Percentiles rank a stretch among this genome's conserved stretches.
phyloP scores from a whole-genome alignment of 2,888 invertebrate genomes.

The Patella pellucida region DNA sequence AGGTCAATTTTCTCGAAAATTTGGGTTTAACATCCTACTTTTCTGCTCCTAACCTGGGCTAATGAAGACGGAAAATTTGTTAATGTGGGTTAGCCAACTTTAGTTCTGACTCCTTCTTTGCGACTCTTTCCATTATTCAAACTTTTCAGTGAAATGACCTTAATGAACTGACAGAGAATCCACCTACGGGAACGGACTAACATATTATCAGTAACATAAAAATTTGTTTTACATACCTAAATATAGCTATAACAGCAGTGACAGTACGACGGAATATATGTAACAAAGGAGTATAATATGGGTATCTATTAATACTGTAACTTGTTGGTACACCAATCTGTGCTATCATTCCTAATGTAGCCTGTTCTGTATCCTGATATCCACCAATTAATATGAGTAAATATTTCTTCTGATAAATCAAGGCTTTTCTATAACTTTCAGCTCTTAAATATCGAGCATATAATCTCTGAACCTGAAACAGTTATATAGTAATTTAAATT shows the following conservation, averaged over 20 bases:
- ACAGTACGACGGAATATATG: slow-evolving; percentile 59
- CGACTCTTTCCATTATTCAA: too few species aligned
- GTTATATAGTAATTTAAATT: neutral
- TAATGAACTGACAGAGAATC: too few species aligned
- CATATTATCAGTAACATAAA: neutral
- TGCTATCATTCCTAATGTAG: slow-evolving; percentile 72
- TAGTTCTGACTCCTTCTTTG: too few species aligned
- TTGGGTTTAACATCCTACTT: too few species aligned
- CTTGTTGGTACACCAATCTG: slow-evolving; percentile 67
- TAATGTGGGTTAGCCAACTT: too few species aligned
- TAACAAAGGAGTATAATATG: slow-evolving; percentile 40
- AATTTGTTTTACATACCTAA: slow-evolving; percentile 40
- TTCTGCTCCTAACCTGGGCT: too few species aligned
- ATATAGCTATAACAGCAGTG: slow-evolving; percentile 58
- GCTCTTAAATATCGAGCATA: slow-evolving; percentile 80
- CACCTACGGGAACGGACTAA: too few species aligned
- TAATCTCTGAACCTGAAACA: slow-evolving; percentile 62
- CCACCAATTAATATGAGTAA: slow-evolving; percentile 79
- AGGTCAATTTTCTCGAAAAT: too few species aligned
- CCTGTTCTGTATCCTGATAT: slow-evolving; percentile 74
- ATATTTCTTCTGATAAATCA: slow-evolving; percentile 92
- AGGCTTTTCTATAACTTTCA: slow-evolving; percentile 88
- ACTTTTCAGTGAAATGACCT: too few species aligned
- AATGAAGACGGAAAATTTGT: too few species aligned
- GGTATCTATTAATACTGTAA: slow-evolving; percentile 34